Evolutionary conservation across 2,888 invertebrate genomes (phyloP).

Genomic region (Troilus luridus): DNA sequence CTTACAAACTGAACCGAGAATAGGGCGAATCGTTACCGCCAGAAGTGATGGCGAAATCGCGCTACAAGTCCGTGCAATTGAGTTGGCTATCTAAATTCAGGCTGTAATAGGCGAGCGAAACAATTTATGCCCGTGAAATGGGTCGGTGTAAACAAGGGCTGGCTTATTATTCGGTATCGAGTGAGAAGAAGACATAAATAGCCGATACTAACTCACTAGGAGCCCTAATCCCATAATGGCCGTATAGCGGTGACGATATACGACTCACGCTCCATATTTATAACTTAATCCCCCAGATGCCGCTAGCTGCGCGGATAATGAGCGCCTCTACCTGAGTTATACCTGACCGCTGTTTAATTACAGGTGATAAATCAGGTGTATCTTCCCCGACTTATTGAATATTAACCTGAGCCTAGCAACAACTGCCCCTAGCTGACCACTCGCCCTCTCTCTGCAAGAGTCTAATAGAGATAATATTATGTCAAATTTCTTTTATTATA

Average conservation of each 20-base stretch:
- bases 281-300: constrained; percentile 40
- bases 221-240: constrained; percentile 26
- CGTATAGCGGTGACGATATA: constrained; percentile 46
- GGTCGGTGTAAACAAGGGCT: constrained; percentile 8
- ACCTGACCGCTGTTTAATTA: constrained; percentile 56
- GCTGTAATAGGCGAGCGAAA: neutral
- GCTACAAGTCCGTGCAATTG: constrained; percentile 13
- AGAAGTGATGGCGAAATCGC: neutral
- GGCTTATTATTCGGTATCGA: constrained; percentile 20
- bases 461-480: neutral
- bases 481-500: neutral
- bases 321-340: constrained; percentile 47
- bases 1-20: constrained; percentile 29
- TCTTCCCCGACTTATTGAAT: constrained; percentile 51
- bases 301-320: constrained; percentile 26
- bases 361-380: constrained; percentile 53
- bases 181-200: constrained; percentile 38
- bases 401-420: constrained; percentile 35
- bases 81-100: neutral
- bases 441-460: neutral
- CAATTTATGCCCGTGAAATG: constrained; percentile 4
- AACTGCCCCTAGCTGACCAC: neutral
- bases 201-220: neutral
- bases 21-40: neutral
- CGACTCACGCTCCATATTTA: constrained; percentile 46